phyloP scores from a whole-genome alignment of 2,797 vertebrate genomes.

The Vipera latastei region DNA sequence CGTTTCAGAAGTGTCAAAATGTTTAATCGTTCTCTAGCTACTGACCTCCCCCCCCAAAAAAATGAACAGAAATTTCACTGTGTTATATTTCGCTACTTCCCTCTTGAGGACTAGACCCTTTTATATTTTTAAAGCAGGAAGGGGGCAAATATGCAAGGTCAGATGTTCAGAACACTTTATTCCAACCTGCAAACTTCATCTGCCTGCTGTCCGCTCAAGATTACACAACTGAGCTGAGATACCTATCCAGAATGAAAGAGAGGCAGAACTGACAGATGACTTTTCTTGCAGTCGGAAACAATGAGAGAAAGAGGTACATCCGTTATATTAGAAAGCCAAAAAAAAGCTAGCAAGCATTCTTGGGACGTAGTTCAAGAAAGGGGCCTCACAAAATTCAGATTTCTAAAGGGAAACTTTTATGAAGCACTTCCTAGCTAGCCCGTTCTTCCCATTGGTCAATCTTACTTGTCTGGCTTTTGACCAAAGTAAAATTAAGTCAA shows the following conservation, averaged over 20 bases:
- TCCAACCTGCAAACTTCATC: background rate
- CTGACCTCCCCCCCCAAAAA: background rate
- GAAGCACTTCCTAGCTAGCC: too few species aligned
- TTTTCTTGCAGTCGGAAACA: background rate
- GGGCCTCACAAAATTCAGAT: background rate
- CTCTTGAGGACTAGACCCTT: too few species aligned
- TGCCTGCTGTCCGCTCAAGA: background rate
- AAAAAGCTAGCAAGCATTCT: background rate
- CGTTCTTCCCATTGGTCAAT: too few species aligned
- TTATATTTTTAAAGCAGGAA: too few species aligned
- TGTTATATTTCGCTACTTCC: background rate
- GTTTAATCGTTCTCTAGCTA: background rate
- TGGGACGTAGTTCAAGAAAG: background rate
- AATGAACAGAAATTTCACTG: background rate
- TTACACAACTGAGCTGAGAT: background rate
- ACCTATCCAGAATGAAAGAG: background rate
- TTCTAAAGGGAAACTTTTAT: background rate
- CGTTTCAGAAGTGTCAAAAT: background rate
- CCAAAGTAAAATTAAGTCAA: background rate
- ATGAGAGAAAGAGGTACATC: background rate
- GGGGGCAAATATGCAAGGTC: too few species aligned
- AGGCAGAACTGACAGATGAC: background rate
- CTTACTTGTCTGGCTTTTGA: background rate
- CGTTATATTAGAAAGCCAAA: background rate
- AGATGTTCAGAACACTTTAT: background rate